phyloP scores from a whole-genome alignment of 2,113 vertebrate species.

The Passer domesticus region DNA sequence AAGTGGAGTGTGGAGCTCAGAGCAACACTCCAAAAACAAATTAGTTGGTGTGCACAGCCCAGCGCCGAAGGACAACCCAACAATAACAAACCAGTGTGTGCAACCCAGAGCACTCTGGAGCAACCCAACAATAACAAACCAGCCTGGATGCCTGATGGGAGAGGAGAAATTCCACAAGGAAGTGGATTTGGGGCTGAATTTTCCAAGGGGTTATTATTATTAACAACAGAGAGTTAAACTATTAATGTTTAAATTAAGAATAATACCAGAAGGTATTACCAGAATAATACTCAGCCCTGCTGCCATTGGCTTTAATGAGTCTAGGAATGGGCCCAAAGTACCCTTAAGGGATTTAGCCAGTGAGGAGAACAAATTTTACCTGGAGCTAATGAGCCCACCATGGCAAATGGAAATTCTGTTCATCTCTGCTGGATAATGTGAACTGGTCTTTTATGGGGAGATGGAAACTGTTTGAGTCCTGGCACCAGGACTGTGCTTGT shows the following conservation, averaged over 20 bases:
- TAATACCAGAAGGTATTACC: conserved; percentile 29
- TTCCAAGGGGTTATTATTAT: conserved; percentile 65
- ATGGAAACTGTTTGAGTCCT: conserved; percentile 31
- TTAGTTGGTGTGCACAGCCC: conserved; percentile 46
- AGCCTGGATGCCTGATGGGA: conserved; percentile 45
- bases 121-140: conserved; percentile 70
- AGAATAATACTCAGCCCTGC: neutral
- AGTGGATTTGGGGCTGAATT: conserved; percentile 45
- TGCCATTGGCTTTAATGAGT: conserved; percentile 40
- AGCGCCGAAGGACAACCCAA: conserved; percentile 47
- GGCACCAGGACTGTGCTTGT: neutral
- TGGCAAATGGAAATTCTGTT: conserved; percentile 55
- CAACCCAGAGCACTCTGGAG: conserved; percentile 51
- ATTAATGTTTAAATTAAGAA: conserved; percentile 67
- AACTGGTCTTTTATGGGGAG: conserved; percentile 21
- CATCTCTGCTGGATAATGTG: conserved; percentile 1
- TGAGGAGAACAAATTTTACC: conserved; percentile 40
- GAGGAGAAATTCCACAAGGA: conserved; percentile 60
- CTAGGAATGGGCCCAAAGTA: conserved; percentile 30
- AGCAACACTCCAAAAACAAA: conserved; percentile 63
- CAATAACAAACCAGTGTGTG: conserved; percentile 68
- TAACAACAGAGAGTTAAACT: conserved; percentile 61
- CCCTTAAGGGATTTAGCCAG: neutral
- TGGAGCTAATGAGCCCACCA: conserved; percentile 59
- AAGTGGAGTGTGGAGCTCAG: conserved; percentile 23